A percentile compares a stretch with the other conserved stretches of the same genome.
Conservation (phyloP, 2,888 invertebrate genomes). For the Tinea pellionella region DNA sequence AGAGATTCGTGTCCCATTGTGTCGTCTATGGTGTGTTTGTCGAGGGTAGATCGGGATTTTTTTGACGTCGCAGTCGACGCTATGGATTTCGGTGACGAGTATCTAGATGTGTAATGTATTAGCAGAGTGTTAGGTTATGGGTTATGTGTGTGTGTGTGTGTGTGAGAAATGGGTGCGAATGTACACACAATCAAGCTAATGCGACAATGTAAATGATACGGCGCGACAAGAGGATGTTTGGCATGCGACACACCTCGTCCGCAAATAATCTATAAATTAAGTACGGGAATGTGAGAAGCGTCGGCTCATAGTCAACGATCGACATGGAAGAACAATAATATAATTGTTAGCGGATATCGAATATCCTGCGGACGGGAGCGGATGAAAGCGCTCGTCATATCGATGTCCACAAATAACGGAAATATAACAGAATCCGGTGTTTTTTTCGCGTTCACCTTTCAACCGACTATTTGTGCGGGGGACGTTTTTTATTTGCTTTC, state of each 20-base stretch:
- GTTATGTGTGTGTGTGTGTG: too few species aligned
- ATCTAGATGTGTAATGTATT: too few species aligned
- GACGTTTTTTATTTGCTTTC: conserved; percentile 48
- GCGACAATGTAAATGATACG: background rate
- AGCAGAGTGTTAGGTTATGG: too few species aligned
- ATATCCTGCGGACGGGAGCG: background rate
- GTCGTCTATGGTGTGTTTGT: background rate
- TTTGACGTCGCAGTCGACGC: background rate
- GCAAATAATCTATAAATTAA: too few species aligned
- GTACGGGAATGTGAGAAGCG: too few species aligned
- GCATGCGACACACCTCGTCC: too few species aligned
- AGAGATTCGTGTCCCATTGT: background rate
- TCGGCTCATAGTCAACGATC: too few species aligned
- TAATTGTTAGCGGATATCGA: too few species aligned
- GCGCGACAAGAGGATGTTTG: too few species aligned
- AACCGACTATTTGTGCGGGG: background rate
- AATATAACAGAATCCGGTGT: background rate
- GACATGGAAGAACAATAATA: too few species aligned
- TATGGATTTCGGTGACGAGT: too few species aligned
- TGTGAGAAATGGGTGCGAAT: background rate
- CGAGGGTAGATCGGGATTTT: background rate
- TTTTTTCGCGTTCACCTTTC: background rate
- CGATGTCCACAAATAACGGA: background rate
- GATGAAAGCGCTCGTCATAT: background rate
- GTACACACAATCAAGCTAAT: background rate